phyloP scores from a whole-genome alignment of 2,113 vertebrate genomes.

The Tretioscincus oriximinensis region DNA sequence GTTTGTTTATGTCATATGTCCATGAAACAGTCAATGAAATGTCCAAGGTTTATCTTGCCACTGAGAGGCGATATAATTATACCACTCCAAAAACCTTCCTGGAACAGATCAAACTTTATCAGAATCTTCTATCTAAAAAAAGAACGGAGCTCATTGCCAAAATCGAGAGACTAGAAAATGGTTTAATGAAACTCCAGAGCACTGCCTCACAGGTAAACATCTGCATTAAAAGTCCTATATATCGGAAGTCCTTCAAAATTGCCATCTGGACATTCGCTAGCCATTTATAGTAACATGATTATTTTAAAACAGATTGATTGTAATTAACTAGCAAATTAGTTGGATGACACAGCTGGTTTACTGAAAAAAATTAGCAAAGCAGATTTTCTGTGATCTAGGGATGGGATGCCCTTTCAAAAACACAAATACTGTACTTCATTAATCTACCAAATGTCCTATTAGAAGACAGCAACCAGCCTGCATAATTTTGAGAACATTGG shows the following conservation, averaged over 20 bases:
- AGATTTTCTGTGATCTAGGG: neutral
- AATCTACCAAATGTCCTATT: too few species aligned
- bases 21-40: constrained; percentile 75
- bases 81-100: constrained; percentile 80
- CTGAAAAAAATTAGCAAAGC: neutral
- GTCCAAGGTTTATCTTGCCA: constrained; percentile 72
- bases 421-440: too few species aligned
- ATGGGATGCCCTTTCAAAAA: too few species aligned
- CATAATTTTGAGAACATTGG: too few species aligned
- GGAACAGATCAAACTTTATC: constrained; percentile 81
- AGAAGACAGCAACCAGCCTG: too few species aligned
- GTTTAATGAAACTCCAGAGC: constrained; percentile 74
- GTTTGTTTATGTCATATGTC: constrained; percentile 74
- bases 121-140: constrained; percentile 72
- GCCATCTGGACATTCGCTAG: neutral
- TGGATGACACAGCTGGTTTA: neutral
- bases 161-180: constrained; percentile 76
- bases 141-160: constrained; percentile 64
- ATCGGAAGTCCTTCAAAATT: neutral
- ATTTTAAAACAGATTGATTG: neutral
- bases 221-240: neutral
- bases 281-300: neutral
- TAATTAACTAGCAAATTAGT: neutral
- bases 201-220: constrained; percentile 70
- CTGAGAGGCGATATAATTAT: constrained; percentile 77